Base-by-base conservation (phyloP, 2,888 invertebrate species). In the Oxycera nigricornis region DNA sequence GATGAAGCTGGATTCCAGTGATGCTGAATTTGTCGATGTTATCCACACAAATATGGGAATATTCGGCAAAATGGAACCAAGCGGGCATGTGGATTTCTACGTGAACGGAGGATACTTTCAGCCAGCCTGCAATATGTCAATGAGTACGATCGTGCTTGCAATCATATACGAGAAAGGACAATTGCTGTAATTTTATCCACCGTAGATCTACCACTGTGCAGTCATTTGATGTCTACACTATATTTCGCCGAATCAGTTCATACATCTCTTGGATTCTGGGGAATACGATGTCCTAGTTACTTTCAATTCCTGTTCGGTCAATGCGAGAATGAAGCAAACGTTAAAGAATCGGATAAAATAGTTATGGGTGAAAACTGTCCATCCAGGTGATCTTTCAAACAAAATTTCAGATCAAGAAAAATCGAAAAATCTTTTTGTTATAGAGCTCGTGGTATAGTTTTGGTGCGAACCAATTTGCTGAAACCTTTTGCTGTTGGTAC, bases 71-170 rank as follows among this genome's bases (percentile, higher is more conserved):
- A 81, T 88, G 22, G 88, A 89, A 77, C 82, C 87, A 0, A 83
- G 87, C 72, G 91, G 91, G 0, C 89, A 90, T 79, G 87, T 88
- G 0, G 91, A 91, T 81, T 91, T 90, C 80, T 91, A 90, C 78
- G 79, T 86, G n/a, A 91, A 91, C 80, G 90, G 90, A 6, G 80
- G 80, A 14, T 78, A 79, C 59, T 24, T 75, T 7, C 80, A 80
- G 68, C 80, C 80, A 7, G 72, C 73, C 0, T 80, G 80, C 55
- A 76, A 78, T 68, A 72, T 57, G n/a, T 68, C 75, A 50, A 77
- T 75, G 72, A 80, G 80, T 80, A 78, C 50, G 73, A 46, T 46
- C 20, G 17, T 9, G 17, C 52, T 30, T 22, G n/a, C 17, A 39
- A 31, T 39, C 7, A 3, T 62, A 9, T 65, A 46, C 14, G 11